phyloP scores from a whole-genome alignment of 2,888 invertebrate species.

The Thysanoteuthis rhombus region DNA sequence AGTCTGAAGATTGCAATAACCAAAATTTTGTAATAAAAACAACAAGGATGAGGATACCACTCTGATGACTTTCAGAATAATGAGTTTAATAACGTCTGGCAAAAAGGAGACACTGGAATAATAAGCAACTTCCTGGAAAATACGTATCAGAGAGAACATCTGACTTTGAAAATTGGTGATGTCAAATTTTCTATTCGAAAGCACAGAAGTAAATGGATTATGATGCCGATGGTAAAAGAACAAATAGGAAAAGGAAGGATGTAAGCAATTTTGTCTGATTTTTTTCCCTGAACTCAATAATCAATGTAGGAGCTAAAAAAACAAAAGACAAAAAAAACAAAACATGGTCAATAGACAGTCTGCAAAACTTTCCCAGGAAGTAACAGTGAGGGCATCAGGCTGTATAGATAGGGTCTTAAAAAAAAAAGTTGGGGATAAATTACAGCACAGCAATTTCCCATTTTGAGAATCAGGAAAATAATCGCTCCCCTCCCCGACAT shows the following conservation, averaged over 20 bases:
- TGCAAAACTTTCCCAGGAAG: background rate
- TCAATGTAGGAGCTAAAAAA: background rate
- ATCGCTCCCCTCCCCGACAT: background rate
- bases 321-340: background rate
- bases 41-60: too few species aligned
- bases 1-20: too few species aligned
- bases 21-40: too few species aligned
- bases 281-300: background rate
- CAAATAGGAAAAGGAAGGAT: background rate
- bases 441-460: background rate
- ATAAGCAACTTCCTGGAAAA: background rate
- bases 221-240: background rate
- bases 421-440: background rate
- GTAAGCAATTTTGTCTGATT: background rate
- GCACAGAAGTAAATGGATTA: background rate
- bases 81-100: background rate
- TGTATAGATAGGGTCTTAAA: background rate
- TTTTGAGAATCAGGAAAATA: background rate
- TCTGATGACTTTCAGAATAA: too few species aligned
- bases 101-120: background rate
- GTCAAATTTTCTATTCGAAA: background rate
- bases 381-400: background rate
- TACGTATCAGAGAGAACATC: background rate
- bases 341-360: background rate
- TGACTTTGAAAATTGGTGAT: background rate